Evolutionary conservation across 2,797 vertebrate genomes (phyloP), one percentile per base, ranked within the genome.

Genomic region (Anguilla obscura): DNA sequence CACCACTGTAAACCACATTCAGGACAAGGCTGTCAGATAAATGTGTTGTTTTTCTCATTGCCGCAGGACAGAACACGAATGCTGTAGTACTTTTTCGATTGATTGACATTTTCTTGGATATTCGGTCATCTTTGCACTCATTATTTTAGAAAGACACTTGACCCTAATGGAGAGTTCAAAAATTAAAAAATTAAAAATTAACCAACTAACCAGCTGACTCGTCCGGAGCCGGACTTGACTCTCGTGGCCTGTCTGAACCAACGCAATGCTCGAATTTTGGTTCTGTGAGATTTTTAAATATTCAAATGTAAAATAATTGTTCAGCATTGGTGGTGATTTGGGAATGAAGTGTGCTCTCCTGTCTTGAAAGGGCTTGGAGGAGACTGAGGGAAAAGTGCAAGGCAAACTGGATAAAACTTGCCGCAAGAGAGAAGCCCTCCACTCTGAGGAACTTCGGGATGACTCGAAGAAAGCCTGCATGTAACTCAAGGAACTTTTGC

Each of bases 391-490:
- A 91, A 82, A 12, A 36, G 63, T 66, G 27, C 9, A 90, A 91
- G 74, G 92, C 90, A 84, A 50, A 30, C 74, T 40, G 52, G 63
- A 36, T n/a, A 56, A 21, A 52, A 9, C 30, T 0, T 93, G 91
- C 56, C 91, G 84, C 40, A 96, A 96, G 89, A 92, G 95, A 91
- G 91, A 93, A 2, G 84, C 87, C 0, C 82, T 69, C 0, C 6
- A 5, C 89, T 63, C 50, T 16, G 91, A 92, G 56, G 89, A 93
- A 21, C 89, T 90, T n/a, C 85, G 86, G 74, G 86, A 89, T 74
- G 66, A 92, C 40, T 54, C 91, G 50, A 96, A 96, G 90, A 95
- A 86, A 91, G 87, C 85, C 7, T 91, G 92, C 84, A 0, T 91
- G 21, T 96, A 95, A 88, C 88, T 89, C 87, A 12, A 9, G 27